Evolutionary conservation across 2,113 vertebrate genomes (phyloP), one percentile per base, ranked within the genome.

Genomic region (Chionodraco myersi): DNA sequence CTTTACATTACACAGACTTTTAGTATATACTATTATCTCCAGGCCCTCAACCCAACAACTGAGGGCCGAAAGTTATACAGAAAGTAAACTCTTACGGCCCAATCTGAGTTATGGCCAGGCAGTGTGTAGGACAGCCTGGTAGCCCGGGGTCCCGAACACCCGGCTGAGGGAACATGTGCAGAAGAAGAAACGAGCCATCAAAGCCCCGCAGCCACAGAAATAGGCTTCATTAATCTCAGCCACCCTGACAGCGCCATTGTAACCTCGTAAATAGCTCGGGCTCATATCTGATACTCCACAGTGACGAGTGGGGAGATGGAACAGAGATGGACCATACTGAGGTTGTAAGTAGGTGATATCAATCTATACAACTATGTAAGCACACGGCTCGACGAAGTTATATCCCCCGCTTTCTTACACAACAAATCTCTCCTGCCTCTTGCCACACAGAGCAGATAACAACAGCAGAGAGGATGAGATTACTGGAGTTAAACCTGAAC

Each of bases 221-320:
- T 30, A 65, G 36, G 58, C 72, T 80, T 75, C 90, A 92, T 93
- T 88, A 87, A 92, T 95, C 93, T 92, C 82, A 58, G 54, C 83
- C 58, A 66, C 75, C 13, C 47, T 93, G 94, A 95, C 94, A 93
- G 87, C 54, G 65, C 80, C 77, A 91, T 93, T 94, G 92, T 93
- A 73, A 63, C 81, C 67, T 89, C 89, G 87, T 91, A 94, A 91
- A 94, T 92, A 88, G 89, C 77, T 82, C 21, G 1, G 68, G 71
- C 66, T 82, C 60, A 56, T 85, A 92, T 89, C 90, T 89, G 89
- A 93, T 92, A 91, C 91, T 64, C 65, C 63, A 82, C 80, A 83
- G 78, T 75, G 75, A 88, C 36, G 72, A 72, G 87, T 64, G 80
- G 85, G 61, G 83, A 89, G 89, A 91, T 84, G 78, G 79, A 88